Conservation (phyloP, 2,888 invertebrate species). For the Rhingia campestris region DNA sequence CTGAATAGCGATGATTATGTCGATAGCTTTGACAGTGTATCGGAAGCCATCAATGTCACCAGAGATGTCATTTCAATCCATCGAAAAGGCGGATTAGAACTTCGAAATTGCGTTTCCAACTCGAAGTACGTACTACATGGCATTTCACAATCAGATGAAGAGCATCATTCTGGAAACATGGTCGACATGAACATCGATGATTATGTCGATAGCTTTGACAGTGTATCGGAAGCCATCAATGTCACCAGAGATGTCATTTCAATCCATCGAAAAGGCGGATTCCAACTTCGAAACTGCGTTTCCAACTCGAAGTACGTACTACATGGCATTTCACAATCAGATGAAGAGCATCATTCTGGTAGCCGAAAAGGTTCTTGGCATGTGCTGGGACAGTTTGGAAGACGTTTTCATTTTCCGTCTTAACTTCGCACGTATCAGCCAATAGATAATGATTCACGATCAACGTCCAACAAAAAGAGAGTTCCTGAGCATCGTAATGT, state of each 20-base stretch:
- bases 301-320: conserved; percentile 1
- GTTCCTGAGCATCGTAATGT: background rate
- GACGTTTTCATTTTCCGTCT: conserved; percentile 11
- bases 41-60: too few relatives aligned
- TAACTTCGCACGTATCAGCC: conserved; percentile 7
- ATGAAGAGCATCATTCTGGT: background rate
- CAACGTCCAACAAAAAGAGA: background rate
- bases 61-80: too few relatives aligned
- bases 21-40: background rate
- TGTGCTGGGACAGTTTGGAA: conserved; percentile 19
- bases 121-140: background rate
- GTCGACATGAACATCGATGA: conserved; percentile 14
- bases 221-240: too few relatives aligned
- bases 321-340: background rate
- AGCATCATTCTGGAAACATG: background rate
- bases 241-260: too few relatives aligned
- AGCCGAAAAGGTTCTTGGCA: conserved; percentile 14
- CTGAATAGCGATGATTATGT: background rate
- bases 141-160: background rate
- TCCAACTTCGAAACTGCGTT: conserved; percentile 1
- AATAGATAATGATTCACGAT: background rate
- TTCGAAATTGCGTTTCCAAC: conserved; percentile 4
- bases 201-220: too few relatives aligned
- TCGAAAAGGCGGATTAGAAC: background rate
- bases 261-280: too few relatives aligned